A percentile compares a stretch with the other conserved stretches of the same genome.
These are phyloP conservation scores for Agriopis aurantiaria DNA, from an alignment of 2,888 invertebrate species.

Conservation along the genomic window DNA sequence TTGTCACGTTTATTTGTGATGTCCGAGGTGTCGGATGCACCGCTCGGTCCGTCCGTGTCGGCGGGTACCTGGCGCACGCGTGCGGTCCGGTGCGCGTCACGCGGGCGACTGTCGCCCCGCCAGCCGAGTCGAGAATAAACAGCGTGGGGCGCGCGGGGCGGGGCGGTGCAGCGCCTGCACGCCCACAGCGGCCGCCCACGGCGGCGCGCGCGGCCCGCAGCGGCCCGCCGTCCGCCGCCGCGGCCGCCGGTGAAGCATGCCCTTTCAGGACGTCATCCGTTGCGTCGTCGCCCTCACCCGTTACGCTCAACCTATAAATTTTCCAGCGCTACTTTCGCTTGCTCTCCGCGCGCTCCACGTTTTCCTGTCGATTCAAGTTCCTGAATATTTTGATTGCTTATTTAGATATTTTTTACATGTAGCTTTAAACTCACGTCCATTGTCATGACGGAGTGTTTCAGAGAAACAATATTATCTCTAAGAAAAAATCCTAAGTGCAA, in stretches of 20 bases:
- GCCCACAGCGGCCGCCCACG: conserved; percentile 82
- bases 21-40: conserved; percentile 78
- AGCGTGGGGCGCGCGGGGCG: conserved; percentile 74
- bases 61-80: conserved; percentile 73
- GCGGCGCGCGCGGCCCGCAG: conserved; percentile 46
- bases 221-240: conserved; percentile 37
- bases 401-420: not conserved
- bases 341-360: conserved; percentile 18
- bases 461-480: too few species aligned
- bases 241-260: conserved; percentile 34
- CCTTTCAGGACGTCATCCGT: conserved; percentile 52
- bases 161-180: conserved; percentile 79
- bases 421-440: not conserved
- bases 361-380: conserved; percentile 20
- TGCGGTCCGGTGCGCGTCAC: conserved; percentile 78
- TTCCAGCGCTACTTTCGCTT: conserved; percentile 40
- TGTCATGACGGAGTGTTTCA: not conserved
- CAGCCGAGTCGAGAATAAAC: conserved; percentile 82
- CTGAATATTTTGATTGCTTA: not conserved
- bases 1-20: conserved; percentile 65
- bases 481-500: not conserved
- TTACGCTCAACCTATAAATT: conserved; percentile 36
- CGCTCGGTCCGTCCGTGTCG: conserved; percentile 69
- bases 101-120: conserved; percentile 81
- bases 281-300: conserved; percentile 44